phyloP scores from a whole-genome alignment of 2,797 vertebrate genomes.

The Chelmon rostratus region DNA sequence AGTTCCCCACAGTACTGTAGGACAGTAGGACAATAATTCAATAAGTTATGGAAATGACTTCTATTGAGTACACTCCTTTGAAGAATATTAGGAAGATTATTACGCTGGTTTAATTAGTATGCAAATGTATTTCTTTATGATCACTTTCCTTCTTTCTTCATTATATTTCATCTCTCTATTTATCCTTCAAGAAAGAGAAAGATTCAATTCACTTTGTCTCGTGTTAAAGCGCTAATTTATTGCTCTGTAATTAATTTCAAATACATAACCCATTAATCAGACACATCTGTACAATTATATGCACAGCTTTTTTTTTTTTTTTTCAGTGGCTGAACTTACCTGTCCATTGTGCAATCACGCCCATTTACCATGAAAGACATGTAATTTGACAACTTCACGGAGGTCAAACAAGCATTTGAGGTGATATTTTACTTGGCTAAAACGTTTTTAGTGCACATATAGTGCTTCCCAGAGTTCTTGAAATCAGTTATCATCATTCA shows the following conservation, averaged over 20 bases:
- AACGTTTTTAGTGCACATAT: slow-evolving; percentile 7
- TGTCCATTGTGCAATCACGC: slow-evolving; percentile 26
- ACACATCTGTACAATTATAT: slow-evolving; percentile 73
- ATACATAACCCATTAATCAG: slow-evolving; percentile 80
- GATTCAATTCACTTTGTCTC: slow-evolving; percentile 77
- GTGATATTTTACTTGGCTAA: slow-evolving; percentile 28
- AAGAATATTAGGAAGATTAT: slow-evolving; percentile 81
- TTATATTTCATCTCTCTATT: slow-evolving; percentile 86
- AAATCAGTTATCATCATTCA: slow-evolving; percentile 17
- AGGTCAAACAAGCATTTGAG: slow-evolving; percentile 61
- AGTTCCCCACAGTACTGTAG: slow-evolving; percentile 47
- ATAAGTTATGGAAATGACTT: slow-evolving; percentile 78
- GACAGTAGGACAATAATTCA: slow-evolving; percentile 71
- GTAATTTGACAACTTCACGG: slow-evolving; percentile 34
- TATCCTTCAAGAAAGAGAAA: slow-evolving; percentile 81
- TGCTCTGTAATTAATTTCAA: slow-evolving; percentile 82
- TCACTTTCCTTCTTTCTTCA: slow-evolving; percentile 80
- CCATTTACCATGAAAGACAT: slow-evolving; percentile 36
- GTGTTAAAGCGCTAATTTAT: slow-evolving; percentile 78
- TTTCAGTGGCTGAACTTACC: slow-evolving; percentile 25
- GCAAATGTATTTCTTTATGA: slow-evolving; percentile 88
- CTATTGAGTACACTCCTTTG: slow-evolving; percentile 80
- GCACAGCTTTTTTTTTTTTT: slow-evolving; percentile 37
- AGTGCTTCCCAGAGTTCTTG: slow-evolving; percentile 3
- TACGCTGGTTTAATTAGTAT: slow-evolving; percentile 86